These are phyloP conservation scores for Strigops habroptila DNA, from an alignment of 2,113 vertebrate species.

Conservation along the genomic window DNA sequence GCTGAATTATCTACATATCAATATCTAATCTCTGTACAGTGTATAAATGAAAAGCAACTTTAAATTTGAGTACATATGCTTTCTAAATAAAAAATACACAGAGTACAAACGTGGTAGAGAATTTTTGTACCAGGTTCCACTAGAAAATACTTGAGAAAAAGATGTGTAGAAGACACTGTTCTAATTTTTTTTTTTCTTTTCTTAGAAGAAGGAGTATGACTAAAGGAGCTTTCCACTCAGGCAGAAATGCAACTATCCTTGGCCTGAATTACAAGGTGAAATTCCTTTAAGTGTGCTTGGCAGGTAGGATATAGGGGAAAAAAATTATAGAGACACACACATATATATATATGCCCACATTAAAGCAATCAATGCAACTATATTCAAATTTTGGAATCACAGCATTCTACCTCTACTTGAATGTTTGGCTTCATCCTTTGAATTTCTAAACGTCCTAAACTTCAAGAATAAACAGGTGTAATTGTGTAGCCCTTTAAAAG, in stretches of 20 bases:
- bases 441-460: neutral
- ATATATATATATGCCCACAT: rapidly evolving
- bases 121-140: neutral
- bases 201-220: neutral
- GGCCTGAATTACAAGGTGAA: neutral
- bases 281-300: neutral
- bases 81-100: neutral
- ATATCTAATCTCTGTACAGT: neutral
- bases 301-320: neutral
- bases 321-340: too few species aligned
- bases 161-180: rapidly evolving
- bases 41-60: neutral
- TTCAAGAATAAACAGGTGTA: neutral
- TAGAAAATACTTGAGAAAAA: neutral
- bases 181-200: neutral
- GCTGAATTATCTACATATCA: neutral
- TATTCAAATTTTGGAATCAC: neutral
- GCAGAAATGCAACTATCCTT: neutral
- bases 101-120: neutral
- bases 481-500: neutral
- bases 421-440: neutral
- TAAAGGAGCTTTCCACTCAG: neutral
- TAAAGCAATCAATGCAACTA: neutral
- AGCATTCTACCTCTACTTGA: neutral
- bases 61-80: neutral